Conservation (phyloP, 2,797 vertebrate genomes). For the Eulemur mongoz region DNA sequence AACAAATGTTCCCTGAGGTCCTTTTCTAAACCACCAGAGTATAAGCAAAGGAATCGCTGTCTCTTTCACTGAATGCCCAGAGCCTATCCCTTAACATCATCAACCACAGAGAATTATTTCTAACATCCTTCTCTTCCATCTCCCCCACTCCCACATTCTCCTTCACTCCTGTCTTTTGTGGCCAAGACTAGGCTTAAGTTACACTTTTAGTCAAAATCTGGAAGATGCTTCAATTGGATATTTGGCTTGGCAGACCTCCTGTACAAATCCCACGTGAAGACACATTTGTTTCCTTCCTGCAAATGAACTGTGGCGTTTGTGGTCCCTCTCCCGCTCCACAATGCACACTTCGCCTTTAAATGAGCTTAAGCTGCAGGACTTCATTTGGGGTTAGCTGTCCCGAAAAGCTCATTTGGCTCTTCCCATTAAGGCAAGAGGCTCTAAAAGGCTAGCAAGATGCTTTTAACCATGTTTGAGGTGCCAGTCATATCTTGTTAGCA, state of each 20-base stretch:
- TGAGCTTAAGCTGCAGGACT: conserved; percentile 15
- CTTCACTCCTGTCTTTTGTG: background rate
- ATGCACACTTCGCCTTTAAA: conserved; percentile 49
- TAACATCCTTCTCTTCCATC: background rate
- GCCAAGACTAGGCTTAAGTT: background rate
- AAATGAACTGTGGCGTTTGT: background rate
- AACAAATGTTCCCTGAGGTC: conserved; percentile 40
- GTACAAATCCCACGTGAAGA: background rate
- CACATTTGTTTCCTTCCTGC: conserved; percentile 27
- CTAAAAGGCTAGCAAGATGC: conserved; percentile 63
- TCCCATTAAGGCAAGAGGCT: conserved; percentile 68
- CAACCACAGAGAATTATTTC: background rate
- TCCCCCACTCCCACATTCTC: background rate
- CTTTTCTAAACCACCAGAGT: conserved; percentile 57
- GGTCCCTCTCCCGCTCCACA: conserved; percentile 36
- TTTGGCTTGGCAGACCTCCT: conserved; percentile 62
- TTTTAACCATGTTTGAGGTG: conserved; percentile 78
- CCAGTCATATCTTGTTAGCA: conserved; percentile 73
- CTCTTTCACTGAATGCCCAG: background rate
- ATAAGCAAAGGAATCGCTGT: background rate
- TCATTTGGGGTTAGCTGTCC: conserved; percentile 26
- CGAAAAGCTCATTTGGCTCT: conserved; percentile 57
- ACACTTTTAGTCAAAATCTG: conserved; percentile 45
- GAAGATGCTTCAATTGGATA: conserved; percentile 30
- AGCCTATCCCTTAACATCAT: background rate